Evolutionary conservation across 2,113 vertebrate genomes (phyloP).

Genomic region (Gila orcuttii): DNA sequence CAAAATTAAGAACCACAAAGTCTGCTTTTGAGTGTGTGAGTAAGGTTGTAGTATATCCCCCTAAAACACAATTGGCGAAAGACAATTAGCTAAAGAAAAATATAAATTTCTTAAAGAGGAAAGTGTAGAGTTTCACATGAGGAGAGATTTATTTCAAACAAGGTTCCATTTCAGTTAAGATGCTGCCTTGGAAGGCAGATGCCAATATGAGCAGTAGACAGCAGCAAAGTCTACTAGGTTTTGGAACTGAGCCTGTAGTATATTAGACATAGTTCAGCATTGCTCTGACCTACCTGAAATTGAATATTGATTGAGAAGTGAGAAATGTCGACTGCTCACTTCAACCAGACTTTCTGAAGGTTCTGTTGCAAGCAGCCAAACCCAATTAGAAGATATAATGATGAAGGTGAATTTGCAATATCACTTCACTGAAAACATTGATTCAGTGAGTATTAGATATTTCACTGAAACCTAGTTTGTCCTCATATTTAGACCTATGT

Average conservation of each 20-base stretch:
- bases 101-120: background rate
- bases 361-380: background rate
- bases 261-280: slow-evolving; percentile 7
- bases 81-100: background rate
- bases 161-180: background rate
- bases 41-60: background rate
- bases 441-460: background rate
- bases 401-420: background rate
- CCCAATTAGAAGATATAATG: background rate
- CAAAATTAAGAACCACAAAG: background rate
- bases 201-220: background rate
- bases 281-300: slow-evolving; percentile 23
- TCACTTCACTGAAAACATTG: background rate
- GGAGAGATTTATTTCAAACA: background rate
- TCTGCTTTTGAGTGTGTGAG: background rate
- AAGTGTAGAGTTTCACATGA: background rate
- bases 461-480: background rate
- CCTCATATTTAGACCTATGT: background rate
- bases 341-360: slow-evolving; percentile 6
- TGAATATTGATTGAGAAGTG: slow-evolving; percentile 23
- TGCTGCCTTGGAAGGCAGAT: background rate
- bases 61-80: background rate
- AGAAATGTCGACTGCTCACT: slow-evolving; percentile 1
- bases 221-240: background rate
- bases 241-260: background rate